Percentiles rank a stretch among this genome's conserved stretches.
These are phyloP conservation scores for Chionoecetes opilio DNA, from an alignment of 1,140 invertebrate genomes.

Conservation along the genomic window DNA sequence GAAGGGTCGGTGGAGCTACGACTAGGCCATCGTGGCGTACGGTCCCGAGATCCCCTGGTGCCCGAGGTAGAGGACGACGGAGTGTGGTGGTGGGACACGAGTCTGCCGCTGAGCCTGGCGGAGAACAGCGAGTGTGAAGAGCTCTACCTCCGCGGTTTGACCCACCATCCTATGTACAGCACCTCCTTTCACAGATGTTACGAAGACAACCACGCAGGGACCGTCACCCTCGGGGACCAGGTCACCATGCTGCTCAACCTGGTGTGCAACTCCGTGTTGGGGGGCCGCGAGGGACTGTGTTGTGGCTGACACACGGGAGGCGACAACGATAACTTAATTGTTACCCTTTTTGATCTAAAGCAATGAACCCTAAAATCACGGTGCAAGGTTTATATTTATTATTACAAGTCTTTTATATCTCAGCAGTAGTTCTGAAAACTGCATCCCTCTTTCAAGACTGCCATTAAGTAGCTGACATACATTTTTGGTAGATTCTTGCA, in stretches of 20 bases:
- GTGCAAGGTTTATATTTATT: too few species aligned
- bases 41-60: not conserved
- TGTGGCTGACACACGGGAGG: not conserved
- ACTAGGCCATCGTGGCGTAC: not conserved
- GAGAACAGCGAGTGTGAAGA: conserved; percentile 39
- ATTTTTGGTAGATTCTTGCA: too few species aligned
- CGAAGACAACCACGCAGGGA: not conserved
- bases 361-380: too few species aligned
- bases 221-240: not conserved
- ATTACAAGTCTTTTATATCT: too few species aligned
- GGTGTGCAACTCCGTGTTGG: conserved; percentile 39
- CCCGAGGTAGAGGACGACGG: not conserved
- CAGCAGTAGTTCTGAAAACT: too few species aligned
- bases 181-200: not conserved
- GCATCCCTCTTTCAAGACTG: too few species aligned
- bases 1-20: not conserved
- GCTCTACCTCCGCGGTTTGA: conserved; percentile 12
- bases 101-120: conserved; percentile 51
- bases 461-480: too few species aligned
- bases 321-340: not conserved
- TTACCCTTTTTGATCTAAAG: too few species aligned
- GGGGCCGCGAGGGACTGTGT: not conserved
- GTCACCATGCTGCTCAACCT: conserved; percentile 45
- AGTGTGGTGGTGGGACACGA: conserved; percentile 50
- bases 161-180: not conserved